phyloP scores from a whole-genome alignment of 2,888 invertebrate species.

The Lamellibrachia columna region DNA sequence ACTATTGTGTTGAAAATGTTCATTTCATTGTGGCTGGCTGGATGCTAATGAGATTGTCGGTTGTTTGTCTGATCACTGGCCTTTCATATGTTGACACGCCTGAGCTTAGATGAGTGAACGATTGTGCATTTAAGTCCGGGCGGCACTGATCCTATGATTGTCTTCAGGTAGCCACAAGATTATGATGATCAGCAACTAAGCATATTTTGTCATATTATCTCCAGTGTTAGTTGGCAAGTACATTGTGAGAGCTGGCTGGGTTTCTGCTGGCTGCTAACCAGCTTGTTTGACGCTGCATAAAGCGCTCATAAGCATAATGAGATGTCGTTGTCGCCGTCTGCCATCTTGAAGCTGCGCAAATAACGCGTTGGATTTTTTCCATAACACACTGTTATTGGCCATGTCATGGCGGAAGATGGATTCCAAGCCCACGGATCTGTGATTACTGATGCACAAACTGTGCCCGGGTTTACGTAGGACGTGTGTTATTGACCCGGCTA shows the following conservation, averaged over 20 bases:
- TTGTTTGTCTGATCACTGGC: neutral
- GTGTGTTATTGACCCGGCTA: neutral
- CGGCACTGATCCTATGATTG: neutral
- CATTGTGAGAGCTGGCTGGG: neutral
- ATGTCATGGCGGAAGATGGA: conserved; percentile 12
- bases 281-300: conserved; percentile 11
- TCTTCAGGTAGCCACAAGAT: conserved; percentile 10
- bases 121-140: neutral
- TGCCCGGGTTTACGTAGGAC: conserved; percentile 16
- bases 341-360: conserved; percentile 12
- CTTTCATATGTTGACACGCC: conserved; percentile 11
- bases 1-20: too few species aligned
- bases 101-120: neutral
- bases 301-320: conserved; percentile 16
- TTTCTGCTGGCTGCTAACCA: conserved; percentile 10
- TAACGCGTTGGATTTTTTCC: neutral
- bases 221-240: neutral
- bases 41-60: neutral
- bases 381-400: neutral
- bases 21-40: neutral
- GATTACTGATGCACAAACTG: conserved; percentile 11
- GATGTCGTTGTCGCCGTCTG: conserved; percentile 16
- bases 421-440: conserved; percentile 11
- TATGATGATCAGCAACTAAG: neutral
- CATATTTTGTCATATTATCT: conserved; percentile 9